phyloP scores from a whole-genome alignment of 2,888 invertebrate genomes.

The Mycogona germanica region DNA sequence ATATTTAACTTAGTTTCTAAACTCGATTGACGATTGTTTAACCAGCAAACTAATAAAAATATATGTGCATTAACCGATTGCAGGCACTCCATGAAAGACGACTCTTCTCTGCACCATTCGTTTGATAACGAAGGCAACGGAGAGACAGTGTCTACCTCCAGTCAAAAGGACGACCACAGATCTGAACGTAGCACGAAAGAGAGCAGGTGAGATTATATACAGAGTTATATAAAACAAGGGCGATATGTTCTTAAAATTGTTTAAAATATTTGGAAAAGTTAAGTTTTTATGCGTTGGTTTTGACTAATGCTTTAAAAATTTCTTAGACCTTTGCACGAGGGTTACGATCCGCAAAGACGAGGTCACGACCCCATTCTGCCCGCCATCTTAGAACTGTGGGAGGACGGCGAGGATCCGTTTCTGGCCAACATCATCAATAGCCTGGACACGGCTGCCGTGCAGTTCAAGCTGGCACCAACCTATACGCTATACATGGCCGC shows the following conservation, averaged over 20 bases:
- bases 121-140: conserved; percentile 76
- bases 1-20: neutral
- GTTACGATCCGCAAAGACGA: conserved; percentile 16
- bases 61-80: neutral
- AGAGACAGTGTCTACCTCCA: conserved; percentile 79
- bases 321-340: neutral
- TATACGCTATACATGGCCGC: conserved; percentile 93
- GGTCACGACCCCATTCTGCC: conserved; percentile 84
- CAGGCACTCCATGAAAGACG: conserved; percentile 21
- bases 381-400: conserved; percentile 86
- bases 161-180: conserved; percentile 47
- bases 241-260: too few relatives aligned
- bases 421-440: conserved; percentile 75
- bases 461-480: conserved; percentile 92
- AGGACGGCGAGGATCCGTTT: conserved; percentile 88
- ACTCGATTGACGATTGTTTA: too few relatives aligned
- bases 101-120: conserved; percentile 19
- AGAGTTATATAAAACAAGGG: too few relatives aligned
- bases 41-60: too few relatives aligned
- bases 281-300: neutral
- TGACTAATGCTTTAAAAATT: neutral
- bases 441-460: conserved; percentile 57
- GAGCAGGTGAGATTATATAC: conserved; percentile 38
- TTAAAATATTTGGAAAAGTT: too few relatives aligned
- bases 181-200: conserved; percentile 39